phyloP scores from a whole-genome alignment of 2,797 vertebrate species.

The Lates japonicus region DNA sequence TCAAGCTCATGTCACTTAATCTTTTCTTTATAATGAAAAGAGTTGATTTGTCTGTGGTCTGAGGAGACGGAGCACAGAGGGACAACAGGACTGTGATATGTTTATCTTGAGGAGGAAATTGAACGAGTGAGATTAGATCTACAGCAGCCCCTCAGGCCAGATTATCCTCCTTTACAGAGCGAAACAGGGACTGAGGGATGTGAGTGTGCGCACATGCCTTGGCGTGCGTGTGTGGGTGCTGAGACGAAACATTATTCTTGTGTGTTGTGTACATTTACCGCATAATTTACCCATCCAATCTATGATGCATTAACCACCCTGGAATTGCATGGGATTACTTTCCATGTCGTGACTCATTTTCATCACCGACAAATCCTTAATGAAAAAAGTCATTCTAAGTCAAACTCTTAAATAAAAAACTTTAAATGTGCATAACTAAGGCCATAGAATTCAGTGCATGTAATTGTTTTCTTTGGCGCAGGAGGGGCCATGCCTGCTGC shows the following conservation, averaged over 20 bases:
- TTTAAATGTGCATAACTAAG: constrained; percentile 8
- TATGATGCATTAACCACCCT: neutral
- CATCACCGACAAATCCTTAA: constrained; percentile 19
- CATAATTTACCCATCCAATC: constrained; percentile 29
- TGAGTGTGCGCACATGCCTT: neutral
- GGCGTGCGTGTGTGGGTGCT: neutral
- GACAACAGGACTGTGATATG: constrained; percentile 37
- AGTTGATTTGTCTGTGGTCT: constrained; percentile 17
- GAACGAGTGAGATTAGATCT: constrained; percentile 62
- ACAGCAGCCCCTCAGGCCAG: constrained; percentile 50
- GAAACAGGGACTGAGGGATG: constrained; percentile 4
- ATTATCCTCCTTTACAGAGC: constrained; percentile 43
- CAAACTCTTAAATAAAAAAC: constrained; percentile 29
- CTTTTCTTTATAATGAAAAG: constrained; percentile 19
- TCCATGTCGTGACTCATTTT: constrained; percentile 22
- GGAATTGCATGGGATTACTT: neutral
- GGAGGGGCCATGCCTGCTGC: constrained; percentile 30
- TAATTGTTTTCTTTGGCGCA: constrained; percentile 49
- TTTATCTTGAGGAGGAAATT: constrained; percentile 65
- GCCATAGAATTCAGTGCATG: constrained; percentile 24
- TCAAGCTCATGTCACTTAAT: constrained; percentile 38
- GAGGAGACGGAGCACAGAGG: constrained; percentile 33
- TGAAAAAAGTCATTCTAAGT: neutral
- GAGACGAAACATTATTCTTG: constrained; percentile 10
- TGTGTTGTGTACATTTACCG: constrained; percentile 5